Conservation (phyloP, 2,888 invertebrate genomes). For the Pegoplata infirma region DNA sequence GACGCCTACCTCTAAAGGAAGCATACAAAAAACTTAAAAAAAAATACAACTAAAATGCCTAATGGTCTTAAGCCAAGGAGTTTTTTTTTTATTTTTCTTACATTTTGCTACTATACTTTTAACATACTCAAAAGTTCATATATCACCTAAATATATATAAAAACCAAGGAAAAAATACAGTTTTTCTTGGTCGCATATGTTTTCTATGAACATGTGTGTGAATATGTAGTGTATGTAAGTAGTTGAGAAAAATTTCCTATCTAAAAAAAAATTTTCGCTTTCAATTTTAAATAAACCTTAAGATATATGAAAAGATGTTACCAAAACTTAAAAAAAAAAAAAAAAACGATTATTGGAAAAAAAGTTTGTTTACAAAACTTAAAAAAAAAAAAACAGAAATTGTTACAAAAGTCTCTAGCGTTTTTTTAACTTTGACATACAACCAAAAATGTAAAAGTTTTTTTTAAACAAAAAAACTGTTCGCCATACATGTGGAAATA, state of each 20-base stretch:
- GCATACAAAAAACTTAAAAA: neutral
- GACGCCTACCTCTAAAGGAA: constrained; percentile 32
- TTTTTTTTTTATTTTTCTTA: constrained; percentile 19
- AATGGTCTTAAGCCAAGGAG: constrained; percentile 49
- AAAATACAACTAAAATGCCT: constrained; percentile 3
- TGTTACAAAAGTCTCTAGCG: constrained; percentile 14
- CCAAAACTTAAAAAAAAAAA: constrained; percentile 9
- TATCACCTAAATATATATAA: constrained; percentile 41
- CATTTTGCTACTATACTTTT: constrained; percentile 18
- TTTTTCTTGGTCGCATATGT: neutral
- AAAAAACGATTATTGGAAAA: constrained; percentile 54
- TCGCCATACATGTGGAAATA: constrained; percentile 23
- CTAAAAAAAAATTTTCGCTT: constrained; percentile 40
- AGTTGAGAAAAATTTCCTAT: neutral
- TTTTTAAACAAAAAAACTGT: too few species aligned
- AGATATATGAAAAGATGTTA: constrained; percentile 48
- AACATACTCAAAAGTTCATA: constrained; percentile 59
- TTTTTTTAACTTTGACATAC: constrained; percentile 42
- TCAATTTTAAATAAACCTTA: constrained; percentile 51
- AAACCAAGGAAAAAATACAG: neutral
- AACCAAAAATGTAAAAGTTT: constrained; percentile 38
- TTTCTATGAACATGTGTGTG: neutral
- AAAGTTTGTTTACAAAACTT: constrained; percentile 55
- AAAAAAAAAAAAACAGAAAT: constrained; percentile 23
- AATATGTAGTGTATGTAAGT: neutral